Evolutionary conservation across 2,113 vertebrate species (phyloP).

Genomic region (Eurystomus gularis): DNA sequence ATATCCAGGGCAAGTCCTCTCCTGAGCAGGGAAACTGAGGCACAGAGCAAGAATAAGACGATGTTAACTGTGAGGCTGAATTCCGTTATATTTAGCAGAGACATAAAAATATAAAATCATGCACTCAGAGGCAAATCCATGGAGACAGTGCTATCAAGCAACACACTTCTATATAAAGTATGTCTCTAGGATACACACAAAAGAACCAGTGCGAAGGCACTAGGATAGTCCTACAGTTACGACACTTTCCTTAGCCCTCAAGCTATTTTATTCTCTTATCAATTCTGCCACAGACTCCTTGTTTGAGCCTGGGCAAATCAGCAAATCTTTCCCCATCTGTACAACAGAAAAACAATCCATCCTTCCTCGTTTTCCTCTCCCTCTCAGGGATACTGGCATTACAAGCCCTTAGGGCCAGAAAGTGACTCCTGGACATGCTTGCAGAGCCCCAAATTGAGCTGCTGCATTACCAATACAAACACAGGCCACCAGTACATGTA

Average conservation of each 20-base stretch:
- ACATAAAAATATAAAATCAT: neutral
- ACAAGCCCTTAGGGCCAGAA: neutral
- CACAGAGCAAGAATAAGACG: too few species aligned
- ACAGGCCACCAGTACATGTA: neutral
- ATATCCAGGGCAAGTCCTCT: neutral
- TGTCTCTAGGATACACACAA: neutral
- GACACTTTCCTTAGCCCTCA: neutral
- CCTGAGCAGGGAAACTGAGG: too few species aligned
- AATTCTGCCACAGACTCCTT: neutral
- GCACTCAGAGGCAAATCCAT: neutral
- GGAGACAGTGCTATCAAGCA: neutral
- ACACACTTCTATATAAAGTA: neutral
- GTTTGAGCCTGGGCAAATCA: neutral
- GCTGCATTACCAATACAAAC: neutral
- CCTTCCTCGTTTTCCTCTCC: neutral
- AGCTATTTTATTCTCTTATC: neutral
- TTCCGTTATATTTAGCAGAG: neutral
- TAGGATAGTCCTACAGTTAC: neutral
- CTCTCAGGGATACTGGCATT: neutral
- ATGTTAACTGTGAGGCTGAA: neutral
- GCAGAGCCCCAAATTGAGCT: neutral
- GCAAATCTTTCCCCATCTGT: neutral
- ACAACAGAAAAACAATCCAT: neutral
- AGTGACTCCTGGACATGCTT: neutral
- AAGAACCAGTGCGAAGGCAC: neutral